phyloP scores from a whole-genome alignment of 2,113 vertebrate genomes.

The Cricetomys ansorgei region DNA sequence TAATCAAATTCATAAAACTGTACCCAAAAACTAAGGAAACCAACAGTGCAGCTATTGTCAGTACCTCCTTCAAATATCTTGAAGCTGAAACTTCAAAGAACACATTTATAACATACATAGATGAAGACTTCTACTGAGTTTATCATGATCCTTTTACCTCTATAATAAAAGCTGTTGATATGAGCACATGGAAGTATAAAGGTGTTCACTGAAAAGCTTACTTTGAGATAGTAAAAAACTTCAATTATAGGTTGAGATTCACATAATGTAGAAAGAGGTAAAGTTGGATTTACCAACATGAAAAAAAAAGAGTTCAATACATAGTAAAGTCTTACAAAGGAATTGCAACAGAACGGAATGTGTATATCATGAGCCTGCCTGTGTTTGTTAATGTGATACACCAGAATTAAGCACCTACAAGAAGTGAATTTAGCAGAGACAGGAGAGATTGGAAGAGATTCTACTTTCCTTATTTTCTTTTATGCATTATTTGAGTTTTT shows the following conservation, averaged over 20 bases:
- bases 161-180: background rate
- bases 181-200: background rate
- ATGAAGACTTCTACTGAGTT: background rate
- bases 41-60: background rate
- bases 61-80: background rate
- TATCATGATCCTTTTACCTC: background rate
- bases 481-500: background rate
- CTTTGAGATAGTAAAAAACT: background rate
- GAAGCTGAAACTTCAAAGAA: background rate
- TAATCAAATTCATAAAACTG: background rate
- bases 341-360: background rate
- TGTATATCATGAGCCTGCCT: background rate
- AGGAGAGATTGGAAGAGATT: background rate
- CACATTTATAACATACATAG: background rate
- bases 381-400: background rate
- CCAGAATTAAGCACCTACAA: background rate
- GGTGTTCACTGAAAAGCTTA: background rate
- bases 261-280: background rate
- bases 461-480: slow-evolving; percentile 18
- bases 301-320: background rate
- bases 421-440: background rate
- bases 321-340: background rate
- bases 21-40: background rate
- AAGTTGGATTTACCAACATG: background rate
- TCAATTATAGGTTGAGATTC: background rate